phyloP scores from a whole-genome alignment of 2,888 invertebrate genomes.

The Drosophila quinaria region DNA sequence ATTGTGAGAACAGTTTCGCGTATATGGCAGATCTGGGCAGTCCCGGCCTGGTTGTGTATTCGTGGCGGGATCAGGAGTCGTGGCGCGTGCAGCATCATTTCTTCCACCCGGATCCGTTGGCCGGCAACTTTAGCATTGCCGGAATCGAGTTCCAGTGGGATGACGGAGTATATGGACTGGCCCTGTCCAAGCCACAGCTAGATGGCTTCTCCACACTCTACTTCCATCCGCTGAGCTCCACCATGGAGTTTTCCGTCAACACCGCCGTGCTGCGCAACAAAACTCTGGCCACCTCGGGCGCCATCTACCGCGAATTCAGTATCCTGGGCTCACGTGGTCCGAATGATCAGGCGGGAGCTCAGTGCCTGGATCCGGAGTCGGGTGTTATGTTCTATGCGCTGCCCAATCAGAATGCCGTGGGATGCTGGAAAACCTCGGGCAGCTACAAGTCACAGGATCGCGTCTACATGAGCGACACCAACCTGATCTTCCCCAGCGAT shows the following conservation, averaged over 20 bases:
- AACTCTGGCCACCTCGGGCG: constrained; percentile 86
- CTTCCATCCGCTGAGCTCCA: constrained; percentile 92
- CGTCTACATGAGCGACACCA: constrained; percentile 90
- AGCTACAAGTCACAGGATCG: constrained; percentile 90
- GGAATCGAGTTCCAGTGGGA: constrained; percentile 91
- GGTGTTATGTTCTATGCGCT: constrained; percentile 91
- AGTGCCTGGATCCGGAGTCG: constrained; percentile 90
- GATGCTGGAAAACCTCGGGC: constrained; percentile 91
- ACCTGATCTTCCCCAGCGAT: constrained; percentile 92
- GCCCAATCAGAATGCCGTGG: constrained; percentile 91
- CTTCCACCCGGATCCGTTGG: constrained; percentile 90
- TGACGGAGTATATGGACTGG: constrained; percentile 92
- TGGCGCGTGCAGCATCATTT: constrained; percentile 91
- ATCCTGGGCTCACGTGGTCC: constrained; percentile 90
- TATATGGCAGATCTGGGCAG: constrained; percentile 91
- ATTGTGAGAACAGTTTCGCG: constrained; percentile 90
- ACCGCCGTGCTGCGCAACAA: constrained; percentile 89
- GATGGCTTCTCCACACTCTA: constrained; percentile 91
- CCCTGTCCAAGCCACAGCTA: constrained; percentile 88
- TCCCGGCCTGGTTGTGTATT: constrained; percentile 91
- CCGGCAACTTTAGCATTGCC: constrained; percentile 90
- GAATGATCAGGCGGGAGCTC: constrained; percentile 91
- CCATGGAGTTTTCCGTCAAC: constrained; percentile 91
- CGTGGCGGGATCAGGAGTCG: constrained; percentile 90
- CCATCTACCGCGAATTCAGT: constrained; percentile 89